Base-by-base conservation (phyloP, 2,797 vertebrate genomes). In the Xenopus petersii region DNA sequence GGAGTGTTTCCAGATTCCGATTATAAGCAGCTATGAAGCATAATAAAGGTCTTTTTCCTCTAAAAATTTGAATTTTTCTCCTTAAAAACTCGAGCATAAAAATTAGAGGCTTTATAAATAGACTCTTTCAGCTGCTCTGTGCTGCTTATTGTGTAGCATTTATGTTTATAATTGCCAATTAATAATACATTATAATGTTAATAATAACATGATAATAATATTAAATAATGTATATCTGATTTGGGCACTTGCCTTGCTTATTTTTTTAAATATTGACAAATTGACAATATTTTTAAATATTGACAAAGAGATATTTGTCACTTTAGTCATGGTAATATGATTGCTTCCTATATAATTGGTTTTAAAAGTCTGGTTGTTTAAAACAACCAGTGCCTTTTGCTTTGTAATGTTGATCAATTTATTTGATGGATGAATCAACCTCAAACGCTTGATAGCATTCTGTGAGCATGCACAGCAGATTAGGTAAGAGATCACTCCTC, bases 351-450 rank as follows among this genome's bases (percentile, higher is more conserved):
- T 48, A 60, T 80, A 79, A 71, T 74, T 70, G 78, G 74, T 72
- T 69, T 80, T 80, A 80, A 80, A 82, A 83, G 86, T 87, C 80
- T 79, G 72, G 79, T 85, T 83, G 81, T 81, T 81, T 83, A 82
- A 83, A 87, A 82, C 81, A 83, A 83, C 83, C 83, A 88, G 84
- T 69, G 65, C 79, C 81, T 70, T 81, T 72, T 85, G 82, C 10
- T 61, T 68, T 79, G 81, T 81, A 76, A 79, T 72, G 73, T 75
- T 0, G 4, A 81, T 84, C 81, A 13, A 0, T 71, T 62, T 77
- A 62, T 80, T 36, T 86, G 86, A 90, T 86, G 81, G 80, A 87
- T 89, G 84, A 85, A 82, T 72, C 83, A 75, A 72, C 75, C 84
- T 77, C 54, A 84, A 78, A 80, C 84, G 73, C 80, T 83, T 49